These are phyloP conservation scores for Palloptera scutellata DNA, from an alignment of 2,888 invertebrate genomes.

Conservation along the genomic window DNA sequence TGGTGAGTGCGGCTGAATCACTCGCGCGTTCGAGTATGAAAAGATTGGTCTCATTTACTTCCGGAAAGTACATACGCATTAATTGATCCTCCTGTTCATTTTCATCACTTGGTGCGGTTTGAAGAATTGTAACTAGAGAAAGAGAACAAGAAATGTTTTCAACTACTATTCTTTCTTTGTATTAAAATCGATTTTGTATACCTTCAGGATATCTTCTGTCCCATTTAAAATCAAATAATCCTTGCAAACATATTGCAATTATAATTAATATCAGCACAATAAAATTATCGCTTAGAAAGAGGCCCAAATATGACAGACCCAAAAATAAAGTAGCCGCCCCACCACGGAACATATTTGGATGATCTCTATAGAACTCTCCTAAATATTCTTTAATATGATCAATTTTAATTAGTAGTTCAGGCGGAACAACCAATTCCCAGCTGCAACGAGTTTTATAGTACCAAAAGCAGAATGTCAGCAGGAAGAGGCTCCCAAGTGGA, in stretches of 20 bases:
- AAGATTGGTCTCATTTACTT: constrained; percentile 58
- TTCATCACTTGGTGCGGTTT: constrained; percentile 25
- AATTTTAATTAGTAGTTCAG: constrained; percentile 48
- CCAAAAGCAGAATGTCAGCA: constrained; percentile 55
- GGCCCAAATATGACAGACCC: not conserved
- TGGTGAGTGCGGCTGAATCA: constrained; percentile 54
- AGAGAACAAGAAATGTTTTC: not conserved
- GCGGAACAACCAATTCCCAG: constrained; percentile 55
- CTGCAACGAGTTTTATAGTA: constrained; percentile 54
- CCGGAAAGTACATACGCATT: constrained; percentile 53
- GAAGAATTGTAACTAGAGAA: not conserved
- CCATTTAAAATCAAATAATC: not conserved
- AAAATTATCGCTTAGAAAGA: not conserved
- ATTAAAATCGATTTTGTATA: not conserved
- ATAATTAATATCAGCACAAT: constrained; percentile 1
- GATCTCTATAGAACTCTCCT: not conserved
- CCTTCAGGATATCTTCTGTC: not conserved
- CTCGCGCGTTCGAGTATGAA: constrained; percentile 60
- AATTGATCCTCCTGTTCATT: constrained; percentile 46
- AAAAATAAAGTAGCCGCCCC: not conserved
- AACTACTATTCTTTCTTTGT: not conserved
- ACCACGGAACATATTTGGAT: not conserved
- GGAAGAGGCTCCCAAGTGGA: constrained; percentile 57
- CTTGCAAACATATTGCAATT: not conserved
- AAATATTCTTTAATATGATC: not conserved